Evolutionary conservation across 2,888 invertebrate species (phyloP).

Genomic region (Caenorhabditis sp.): DNA sequence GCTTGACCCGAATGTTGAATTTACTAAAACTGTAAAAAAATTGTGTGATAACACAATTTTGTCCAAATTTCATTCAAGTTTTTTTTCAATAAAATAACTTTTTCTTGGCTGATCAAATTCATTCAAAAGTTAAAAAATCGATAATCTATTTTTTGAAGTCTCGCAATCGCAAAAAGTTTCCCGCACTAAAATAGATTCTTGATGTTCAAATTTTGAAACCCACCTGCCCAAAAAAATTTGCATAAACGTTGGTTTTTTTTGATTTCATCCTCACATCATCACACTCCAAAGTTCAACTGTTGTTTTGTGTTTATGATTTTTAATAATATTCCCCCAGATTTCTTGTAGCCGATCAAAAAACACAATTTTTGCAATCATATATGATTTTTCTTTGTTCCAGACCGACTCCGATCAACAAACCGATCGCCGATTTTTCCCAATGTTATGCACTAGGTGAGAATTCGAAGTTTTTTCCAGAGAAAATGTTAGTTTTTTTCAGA

Average conservation of each 20-base stretch:
- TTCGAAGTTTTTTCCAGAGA: too few species aligned
- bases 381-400: not conserved
- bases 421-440: not conserved
- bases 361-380: not conserved
- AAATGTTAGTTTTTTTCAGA: too few species aligned
- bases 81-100: too few species aligned
- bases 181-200: not conserved
- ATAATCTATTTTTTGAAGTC: too few species aligned
- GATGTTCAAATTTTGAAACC: too few species aligned
- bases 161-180: too few species aligned
- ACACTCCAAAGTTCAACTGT: conserved; percentile 25
- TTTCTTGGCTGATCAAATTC: too few species aligned
- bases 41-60: too few species aligned
- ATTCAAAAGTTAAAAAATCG: too few species aligned
- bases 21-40: too few species aligned
- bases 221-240: not conserved
- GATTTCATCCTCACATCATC: not conserved
- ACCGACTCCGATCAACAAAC: not conserved
- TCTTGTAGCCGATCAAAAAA: not conserved
- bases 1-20: too few species aligned
- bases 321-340: not conserved
- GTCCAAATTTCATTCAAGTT: too few species aligned
- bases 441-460: not conserved
- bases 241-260: not conserved
- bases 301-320: conserved; percentile 3